These are phyloP conservation scores for Drosophila ananassae DNA, from an alignment of 1,140 invertebrate genomes.

Conservation along the genomic window DNA sequence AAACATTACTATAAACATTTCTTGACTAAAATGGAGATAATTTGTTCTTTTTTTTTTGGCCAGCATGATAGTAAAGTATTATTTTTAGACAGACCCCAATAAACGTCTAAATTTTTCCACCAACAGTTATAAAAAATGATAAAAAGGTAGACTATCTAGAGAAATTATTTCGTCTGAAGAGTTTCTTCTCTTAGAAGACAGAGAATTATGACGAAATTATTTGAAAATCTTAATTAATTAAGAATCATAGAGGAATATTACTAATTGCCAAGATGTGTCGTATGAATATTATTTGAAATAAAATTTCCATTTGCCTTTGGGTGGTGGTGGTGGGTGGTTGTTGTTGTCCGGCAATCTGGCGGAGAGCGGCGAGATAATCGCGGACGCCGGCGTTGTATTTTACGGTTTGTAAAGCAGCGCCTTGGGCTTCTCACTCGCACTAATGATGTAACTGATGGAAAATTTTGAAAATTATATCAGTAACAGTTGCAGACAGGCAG, in stretches of 20 bases:
- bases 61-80: neutral
- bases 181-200: too few species aligned
- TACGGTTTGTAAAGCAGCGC: constrained; percentile 48
- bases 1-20: neutral
- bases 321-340: constrained; percentile 23
- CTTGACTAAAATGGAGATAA: neutral
- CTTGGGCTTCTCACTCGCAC: constrained; percentile 27
- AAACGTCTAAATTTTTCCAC: constrained; percentile 29
- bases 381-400: constrained; percentile 3
- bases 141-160: constrained; percentile 14
- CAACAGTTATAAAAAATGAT: constrained; percentile 11
- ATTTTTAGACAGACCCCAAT: constrained; percentile 23
- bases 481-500: constrained; percentile 7
- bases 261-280: neutral
- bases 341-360: constrained; percentile 39
- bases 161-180: constrained; percentile 1
- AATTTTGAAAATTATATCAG: constrained; percentile 40
- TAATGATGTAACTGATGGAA: constrained; percentile 67
- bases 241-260: neutral
- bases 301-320: constrained; percentile 64
- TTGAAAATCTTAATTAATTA: neutral
- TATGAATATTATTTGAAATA: neutral
- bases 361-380: constrained; percentile 58
- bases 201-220: too few species aligned
- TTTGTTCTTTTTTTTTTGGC: neutral